These are phyloP conservation scores for Poicephalus gulielmi DNA, from an alignment of 2,113 vertebrate genomes.

Conservation along the genomic window DNA sequence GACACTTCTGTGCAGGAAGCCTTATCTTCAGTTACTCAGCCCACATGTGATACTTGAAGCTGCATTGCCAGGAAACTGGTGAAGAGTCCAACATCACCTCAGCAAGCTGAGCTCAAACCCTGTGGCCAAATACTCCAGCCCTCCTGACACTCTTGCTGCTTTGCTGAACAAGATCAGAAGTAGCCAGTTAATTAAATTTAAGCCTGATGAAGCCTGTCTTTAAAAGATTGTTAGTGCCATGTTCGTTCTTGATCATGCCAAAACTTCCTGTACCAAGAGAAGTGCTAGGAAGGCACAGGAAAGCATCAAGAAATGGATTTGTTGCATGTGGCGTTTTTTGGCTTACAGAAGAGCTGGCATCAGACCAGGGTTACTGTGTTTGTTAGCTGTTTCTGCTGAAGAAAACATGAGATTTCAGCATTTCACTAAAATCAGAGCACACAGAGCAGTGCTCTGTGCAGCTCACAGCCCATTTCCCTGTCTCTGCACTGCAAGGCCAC, in stretches of 20 bases:
- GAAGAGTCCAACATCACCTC: neutral
- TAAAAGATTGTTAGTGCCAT: neutral
- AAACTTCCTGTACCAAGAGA: neutral
- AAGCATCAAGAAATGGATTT: neutral
- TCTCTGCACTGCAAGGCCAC: neutral
- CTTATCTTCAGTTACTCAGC: neutral
- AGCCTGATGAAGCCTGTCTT: neutral
- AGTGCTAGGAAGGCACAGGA: neutral
- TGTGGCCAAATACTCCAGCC: neutral
- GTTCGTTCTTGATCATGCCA: neutral
- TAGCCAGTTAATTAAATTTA: neutral
- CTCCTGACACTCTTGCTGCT: neutral
- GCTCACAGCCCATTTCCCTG: neutral
- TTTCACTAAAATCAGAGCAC: neutral
- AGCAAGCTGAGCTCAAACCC: rapidly evolving
- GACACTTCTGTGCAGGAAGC: neutral
- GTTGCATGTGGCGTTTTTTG: neutral
- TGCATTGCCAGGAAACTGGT: neutral
- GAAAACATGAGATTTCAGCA: neutral
- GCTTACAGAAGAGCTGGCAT: neutral
- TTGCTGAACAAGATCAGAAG: neutral
- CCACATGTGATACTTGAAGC: neutral
- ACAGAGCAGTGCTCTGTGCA: rapidly evolving
- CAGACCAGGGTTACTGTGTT: neutral
- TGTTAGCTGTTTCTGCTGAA: neutral